Evolutionary conservation across 2,797 vertebrate genomes (phyloP).

Genomic region (Bradypodion ventrale): DNA sequence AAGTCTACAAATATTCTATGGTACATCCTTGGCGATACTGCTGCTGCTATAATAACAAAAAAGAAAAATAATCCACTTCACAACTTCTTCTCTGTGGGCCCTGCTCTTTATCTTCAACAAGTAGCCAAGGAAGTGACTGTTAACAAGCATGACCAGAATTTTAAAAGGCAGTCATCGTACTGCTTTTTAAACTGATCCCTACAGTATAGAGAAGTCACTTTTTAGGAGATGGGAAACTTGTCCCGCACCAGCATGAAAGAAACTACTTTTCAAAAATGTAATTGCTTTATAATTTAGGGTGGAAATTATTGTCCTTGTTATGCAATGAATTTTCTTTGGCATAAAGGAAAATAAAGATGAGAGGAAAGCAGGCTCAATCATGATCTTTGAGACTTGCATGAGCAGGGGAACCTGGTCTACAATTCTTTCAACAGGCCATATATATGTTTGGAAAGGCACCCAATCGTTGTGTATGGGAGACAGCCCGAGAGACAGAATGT

Average conservation of each 20-base stretch:
- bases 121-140: not conserved
- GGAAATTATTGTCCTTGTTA: constrained; percentile 26
- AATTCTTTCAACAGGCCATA: constrained; percentile 26
- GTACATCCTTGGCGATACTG: too few relatives aligned
- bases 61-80: not conserved
- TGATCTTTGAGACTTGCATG: constrained; percentile 10
- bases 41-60: too few relatives aligned
- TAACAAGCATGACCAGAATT: not conserved
- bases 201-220: not conserved
- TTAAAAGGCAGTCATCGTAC: not conserved
- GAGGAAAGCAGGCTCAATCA: constrained; percentile 28
- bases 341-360: constrained; percentile 15
- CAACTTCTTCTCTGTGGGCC: not conserved
- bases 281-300: constrained; percentile 28
- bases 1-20: not conserved
- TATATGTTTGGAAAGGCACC: constrained; percentile 4
- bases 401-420: not conserved
- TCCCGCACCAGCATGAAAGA: not conserved
- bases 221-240: not conserved
- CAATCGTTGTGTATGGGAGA: not conserved
- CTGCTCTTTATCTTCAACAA: not conserved
- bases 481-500: constrained; percentile 8
- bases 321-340: constrained; percentile 39
- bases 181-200: not conserved
- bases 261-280: constrained; percentile 8